A percentile compares a stretch with the other conserved stretches of the same genome.
These are phyloP conservation scores for Amphimallon solstitiale DNA, from an alignment of 2,888 invertebrate genomes.

Conservation along the genomic window DNA sequence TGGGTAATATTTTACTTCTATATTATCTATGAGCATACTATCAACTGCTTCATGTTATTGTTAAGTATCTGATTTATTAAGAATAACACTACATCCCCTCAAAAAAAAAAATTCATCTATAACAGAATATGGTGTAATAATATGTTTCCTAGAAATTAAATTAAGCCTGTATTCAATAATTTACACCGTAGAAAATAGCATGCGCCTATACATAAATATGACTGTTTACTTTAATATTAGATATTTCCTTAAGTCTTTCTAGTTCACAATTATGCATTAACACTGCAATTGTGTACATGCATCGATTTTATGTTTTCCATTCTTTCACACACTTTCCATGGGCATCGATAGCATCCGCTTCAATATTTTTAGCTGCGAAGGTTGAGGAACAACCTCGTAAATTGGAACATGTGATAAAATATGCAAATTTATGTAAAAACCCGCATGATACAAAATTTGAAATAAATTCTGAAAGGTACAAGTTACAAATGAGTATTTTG, in stretches of 20 bases:
- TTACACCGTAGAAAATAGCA: conserved; percentile 8
- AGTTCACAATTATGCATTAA: conserved; percentile 97
- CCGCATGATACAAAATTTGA: conserved; percentile 73
- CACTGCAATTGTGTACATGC: conserved; percentile 99
- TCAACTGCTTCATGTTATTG: too few relatives aligned
- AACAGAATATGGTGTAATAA: too few relatives aligned
- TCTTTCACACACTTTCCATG: conserved; percentile 96
- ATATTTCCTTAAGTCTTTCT: conserved; percentile 55
- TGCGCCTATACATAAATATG: conserved; percentile 11
- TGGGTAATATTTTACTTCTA: too few relatives aligned
- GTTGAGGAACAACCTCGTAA: conserved; percentile 98
- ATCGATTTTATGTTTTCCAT: conserved; percentile 98
- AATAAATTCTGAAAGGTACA: conserved; percentile 78
- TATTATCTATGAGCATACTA: too few relatives aligned
- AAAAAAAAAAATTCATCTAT: too few relatives aligned
- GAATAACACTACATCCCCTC: too few relatives aligned
- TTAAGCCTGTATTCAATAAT: too few relatives aligned
- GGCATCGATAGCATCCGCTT: conserved; percentile 93
- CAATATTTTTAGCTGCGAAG: conserved; percentile 96
- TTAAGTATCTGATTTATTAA: too few relatives aligned
- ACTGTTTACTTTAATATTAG: conserved; percentile 34
- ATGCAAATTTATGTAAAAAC: conserved; percentile 89
- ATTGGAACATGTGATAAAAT: conserved; percentile 95
- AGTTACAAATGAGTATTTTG: not conserved
- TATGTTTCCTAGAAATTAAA: too few relatives aligned